These are phyloP conservation scores for Sylvilagus floridanus DNA, from an alignment of 2,797 vertebrate species.

Conservation along the genomic window DNA sequence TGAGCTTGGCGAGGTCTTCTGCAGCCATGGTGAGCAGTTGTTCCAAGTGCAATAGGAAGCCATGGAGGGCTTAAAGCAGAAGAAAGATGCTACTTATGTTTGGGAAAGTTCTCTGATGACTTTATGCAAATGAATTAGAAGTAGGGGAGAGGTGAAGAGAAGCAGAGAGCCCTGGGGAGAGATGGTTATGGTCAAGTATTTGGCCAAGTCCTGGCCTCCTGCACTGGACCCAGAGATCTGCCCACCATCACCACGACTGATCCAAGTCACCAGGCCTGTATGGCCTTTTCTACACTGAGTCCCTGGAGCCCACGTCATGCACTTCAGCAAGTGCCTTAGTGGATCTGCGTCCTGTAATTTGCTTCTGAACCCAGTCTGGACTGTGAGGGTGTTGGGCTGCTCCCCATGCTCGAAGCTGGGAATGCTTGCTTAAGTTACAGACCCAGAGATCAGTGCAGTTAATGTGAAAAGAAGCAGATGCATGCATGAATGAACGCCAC, in stretches of 20 bases:
- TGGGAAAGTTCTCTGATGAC: neutral
- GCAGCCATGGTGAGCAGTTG: neutral
- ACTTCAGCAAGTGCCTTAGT: neutral
- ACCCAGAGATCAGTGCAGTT: neutral
- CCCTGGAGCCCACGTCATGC: neutral
- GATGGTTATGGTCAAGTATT: neutral
- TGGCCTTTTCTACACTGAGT: neutral
- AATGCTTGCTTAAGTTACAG: neutral
- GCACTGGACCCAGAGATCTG: rapidly evolving
- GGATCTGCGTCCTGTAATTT: neutral
- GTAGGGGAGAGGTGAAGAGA: neutral
- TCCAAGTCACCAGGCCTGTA: neutral
- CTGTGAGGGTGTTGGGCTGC: neutral
- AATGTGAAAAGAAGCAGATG: neutral
- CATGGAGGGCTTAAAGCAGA: neutral
- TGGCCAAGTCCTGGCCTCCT: neutral
- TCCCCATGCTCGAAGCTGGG: neutral
- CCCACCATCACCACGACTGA: rapidly evolving
- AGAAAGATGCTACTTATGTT: neutral
- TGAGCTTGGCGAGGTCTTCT: neutral
- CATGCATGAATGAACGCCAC: neutral
- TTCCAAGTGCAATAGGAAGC: neutral
- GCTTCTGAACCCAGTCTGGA: neutral
- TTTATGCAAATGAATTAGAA: neutral
- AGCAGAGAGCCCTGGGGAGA: neutral